A percentile compares a stretch with the other conserved stretches of the same genome.
Conservation (phyloP, 2,797 vertebrate genomes). For the Anguilla anguilla region DNA sequence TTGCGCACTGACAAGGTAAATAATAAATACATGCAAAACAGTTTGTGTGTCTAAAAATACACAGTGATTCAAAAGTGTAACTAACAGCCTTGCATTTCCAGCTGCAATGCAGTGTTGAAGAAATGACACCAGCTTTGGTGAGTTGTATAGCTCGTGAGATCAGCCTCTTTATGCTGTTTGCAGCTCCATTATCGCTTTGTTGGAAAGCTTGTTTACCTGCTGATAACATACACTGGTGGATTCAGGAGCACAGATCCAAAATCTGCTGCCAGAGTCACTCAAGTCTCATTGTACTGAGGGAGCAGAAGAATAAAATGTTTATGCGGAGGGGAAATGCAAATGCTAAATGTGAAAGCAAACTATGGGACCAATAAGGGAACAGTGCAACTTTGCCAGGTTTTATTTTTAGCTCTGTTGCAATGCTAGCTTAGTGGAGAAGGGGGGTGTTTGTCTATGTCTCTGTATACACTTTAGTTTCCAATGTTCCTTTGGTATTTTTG, state of each 20-base stretch:
- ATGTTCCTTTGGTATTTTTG: conserved; percentile 17
- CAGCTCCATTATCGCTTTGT: conserved; percentile 86
- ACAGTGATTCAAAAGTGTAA: conserved; percentile 73
- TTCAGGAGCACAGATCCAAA: conserved; percentile 84
- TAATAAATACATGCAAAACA: conserved; percentile 71
- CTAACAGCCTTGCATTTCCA: conserved; percentile 72
- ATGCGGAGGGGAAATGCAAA: conserved; percentile 77
- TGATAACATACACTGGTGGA: conserved; percentile 88
- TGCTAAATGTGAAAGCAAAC: conserved; percentile 84
- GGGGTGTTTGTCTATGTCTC: conserved; percentile 67
- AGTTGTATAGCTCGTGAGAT: conserved; percentile 82
- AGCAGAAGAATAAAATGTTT: conserved; percentile 83
- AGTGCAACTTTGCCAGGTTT: conserved; percentile 70
- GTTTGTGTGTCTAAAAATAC: conserved; percentile 77
- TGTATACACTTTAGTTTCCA: conserved; percentile 45
- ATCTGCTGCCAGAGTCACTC: conserved; percentile 84
- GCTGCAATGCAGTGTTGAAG: conserved; percentile 75
- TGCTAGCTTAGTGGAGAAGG: conserved; percentile 67
- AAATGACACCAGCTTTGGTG: conserved; percentile 81
- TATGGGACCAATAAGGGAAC: conserved; percentile 77
- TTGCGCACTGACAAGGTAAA: conserved; percentile 74
- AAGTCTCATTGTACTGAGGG: conserved; percentile 81
- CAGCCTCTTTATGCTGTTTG: conserved; percentile 81
- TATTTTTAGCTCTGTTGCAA: conserved; percentile 80
- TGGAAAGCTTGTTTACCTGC: conserved; percentile 87